phyloP scores from a whole-genome alignment of 2,797 vertebrate species.

The Synanceia verrucosa region DNA sequence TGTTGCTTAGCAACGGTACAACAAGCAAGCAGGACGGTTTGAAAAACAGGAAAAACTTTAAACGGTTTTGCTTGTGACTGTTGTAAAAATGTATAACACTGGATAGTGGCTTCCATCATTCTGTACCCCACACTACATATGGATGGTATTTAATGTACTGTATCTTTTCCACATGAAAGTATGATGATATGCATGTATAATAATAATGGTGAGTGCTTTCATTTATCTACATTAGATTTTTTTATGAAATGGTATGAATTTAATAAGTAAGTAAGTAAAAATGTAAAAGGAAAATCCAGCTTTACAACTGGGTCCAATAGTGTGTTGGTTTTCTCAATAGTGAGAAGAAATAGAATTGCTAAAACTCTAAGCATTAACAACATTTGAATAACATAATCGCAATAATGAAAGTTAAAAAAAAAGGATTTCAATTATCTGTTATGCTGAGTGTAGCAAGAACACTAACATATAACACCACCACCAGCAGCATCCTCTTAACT shows the following conservation, averaged over 20 bases:
- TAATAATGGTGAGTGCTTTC: background rate
- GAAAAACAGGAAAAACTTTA: too few species aligned
- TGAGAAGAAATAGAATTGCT: background rate
- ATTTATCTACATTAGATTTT: background rate
- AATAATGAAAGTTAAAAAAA: background rate
- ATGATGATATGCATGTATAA: background rate
- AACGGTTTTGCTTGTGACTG: too few species aligned
- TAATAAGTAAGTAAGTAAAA: too few species aligned
- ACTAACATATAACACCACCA: background rate
- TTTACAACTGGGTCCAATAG: background rate
- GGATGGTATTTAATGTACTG: background rate
- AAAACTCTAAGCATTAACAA: background rate
- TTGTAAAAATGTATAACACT: too few species aligned
- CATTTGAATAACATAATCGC: background rate
- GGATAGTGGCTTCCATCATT: too few species aligned
- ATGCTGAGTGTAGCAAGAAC: background rate
- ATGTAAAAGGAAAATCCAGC: background rate
- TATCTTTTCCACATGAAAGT: background rate
- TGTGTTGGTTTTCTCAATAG: background rate
- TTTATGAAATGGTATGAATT: background rate
- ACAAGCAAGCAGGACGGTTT: too few species aligned
- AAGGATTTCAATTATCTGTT: background rate
- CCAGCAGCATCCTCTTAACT: slow-evolving; percentile 4
- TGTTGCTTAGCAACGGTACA: too few species aligned
- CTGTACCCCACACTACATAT: too few species aligned